Percentiles rank a stretch among this genome's conserved stretches.
Conservation (phyloP, 2,113 vertebrate genomes). For the Aramus guarauna region DNA sequence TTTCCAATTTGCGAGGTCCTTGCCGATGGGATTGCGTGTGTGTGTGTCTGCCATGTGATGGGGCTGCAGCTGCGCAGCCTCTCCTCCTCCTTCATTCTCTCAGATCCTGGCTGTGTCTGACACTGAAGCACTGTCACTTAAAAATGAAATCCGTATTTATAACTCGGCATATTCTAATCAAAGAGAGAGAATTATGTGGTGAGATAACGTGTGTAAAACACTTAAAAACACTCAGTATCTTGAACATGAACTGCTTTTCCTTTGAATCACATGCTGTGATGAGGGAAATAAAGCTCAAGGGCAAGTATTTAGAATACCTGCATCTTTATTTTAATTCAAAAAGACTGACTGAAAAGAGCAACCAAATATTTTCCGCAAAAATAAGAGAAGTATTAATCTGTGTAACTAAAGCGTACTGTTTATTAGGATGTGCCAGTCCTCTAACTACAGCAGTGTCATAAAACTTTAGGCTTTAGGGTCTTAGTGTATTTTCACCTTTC, state of each 20-base stretch:
- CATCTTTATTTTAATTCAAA: background rate
- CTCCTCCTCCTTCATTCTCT: background rate
- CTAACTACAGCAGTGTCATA: background rate
- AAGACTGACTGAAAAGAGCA: background rate
- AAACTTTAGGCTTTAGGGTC: background rate
- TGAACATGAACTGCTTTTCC: background rate
- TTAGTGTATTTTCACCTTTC: background rate
- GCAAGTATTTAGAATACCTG: background rate
- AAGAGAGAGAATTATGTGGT: background rate
- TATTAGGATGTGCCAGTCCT: background rate
- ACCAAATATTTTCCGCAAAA: background rate
- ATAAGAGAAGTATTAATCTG: background rate
- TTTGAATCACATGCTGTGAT: background rate
- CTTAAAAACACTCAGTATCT: background rate
- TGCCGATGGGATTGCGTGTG: background rate
- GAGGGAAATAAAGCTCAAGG: background rate
- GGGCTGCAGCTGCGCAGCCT: background rate
- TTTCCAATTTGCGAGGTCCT: background rate
- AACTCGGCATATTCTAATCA: background rate
- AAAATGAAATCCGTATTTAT: background rate
- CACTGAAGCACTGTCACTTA: background rate
- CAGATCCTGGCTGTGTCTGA: background rate
- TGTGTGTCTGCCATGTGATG: background rate
- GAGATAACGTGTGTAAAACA: background rate
- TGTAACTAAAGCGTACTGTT: background rate